Base-by-base conservation (phyloP, 2,113 vertebrate species). In the Hippoglossus stenolepis region DNA sequence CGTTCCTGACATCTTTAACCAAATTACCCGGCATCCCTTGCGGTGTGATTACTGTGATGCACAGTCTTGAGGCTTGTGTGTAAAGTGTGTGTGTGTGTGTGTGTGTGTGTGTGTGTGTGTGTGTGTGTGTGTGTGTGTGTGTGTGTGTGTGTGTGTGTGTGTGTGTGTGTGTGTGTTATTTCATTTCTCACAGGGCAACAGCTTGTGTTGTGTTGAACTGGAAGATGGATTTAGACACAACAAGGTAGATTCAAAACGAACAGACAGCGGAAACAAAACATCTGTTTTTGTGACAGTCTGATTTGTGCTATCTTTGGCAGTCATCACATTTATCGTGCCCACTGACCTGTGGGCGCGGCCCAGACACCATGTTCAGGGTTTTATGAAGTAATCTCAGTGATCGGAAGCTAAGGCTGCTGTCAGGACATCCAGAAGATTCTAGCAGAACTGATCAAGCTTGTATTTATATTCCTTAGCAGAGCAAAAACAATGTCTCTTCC, bases 1-100 rank as follows among this genome's bases (percentile, higher is more conserved):
- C 92, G 90, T 79, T 92, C 91, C 93, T 95, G 93, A 93, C 94
- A 95, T 95, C 90, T 90, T 85, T 95, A 95, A 95, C 93, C 88
- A 91, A 94, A 94, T 95, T 94, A 95, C 92, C 91, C 85, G 62
- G 85, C 87, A 92, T 93, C 90, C 92, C 61, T 90, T 90, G 93
- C 91, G 74, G 80, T 78, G 87, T 86, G 92, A 94, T 94, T 94
- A 92, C 92, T 86, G 84, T 93, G 89, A 94, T 92, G 90, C 91
- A 91, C 82, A 86, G 86, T 84, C 79, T 84, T 69, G 51, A 68
- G 82, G 85, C 72, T 79, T 74, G 80, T 66, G 82, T 77, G 57
- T 71, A 38, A 66, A 75, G 67, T 72, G 64, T 73, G 68, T 61
- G 78, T 70, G 65, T 23, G 23, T 74, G 80, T 66, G 82, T 74